Base-by-base conservation (phyloP, 2,797 vertebrate species). In the Sternotherus odoratus region DNA sequence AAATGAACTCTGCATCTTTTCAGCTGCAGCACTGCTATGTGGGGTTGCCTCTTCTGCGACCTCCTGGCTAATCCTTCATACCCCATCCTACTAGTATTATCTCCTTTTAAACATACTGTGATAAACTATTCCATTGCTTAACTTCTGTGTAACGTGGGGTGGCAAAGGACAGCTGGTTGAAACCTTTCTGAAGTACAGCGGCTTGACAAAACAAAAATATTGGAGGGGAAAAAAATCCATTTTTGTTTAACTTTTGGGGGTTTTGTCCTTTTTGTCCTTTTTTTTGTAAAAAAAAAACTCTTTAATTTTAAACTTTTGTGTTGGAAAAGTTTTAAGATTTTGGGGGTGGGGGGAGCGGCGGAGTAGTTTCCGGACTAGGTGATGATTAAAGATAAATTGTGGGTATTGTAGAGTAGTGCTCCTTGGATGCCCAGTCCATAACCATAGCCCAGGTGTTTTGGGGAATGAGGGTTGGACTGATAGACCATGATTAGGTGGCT, bases 21-120 rank as follows among this genome's bases (percentile, higher is more conserved):
- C 0, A 9, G 54, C 8, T 56, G 53, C 81, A 85, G 4, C 23
- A 3, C 43, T 3, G 66, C 83, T 2, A 83, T 48, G 81, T 77
- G 54, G 9, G 0, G 1, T 1, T 0, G 0, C 51, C 1, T 39
- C 17, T 82, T 89, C 80, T 78, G n/a, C 9, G 21, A 15, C 23
- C 43, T 21, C 48, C 80, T 2, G 91, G 24, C 3, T 85, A n/a
- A 0, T 56, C 77, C 79, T 26, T 86, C n/a, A 46, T 0, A 0
- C 43, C 57, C 33, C 36, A 63, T 56, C 36, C 13, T 43, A 46
- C 72, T 60, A 0, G 1, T 63, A 3, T 46, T 0, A 17, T 56
- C 53, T 51, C 49, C 46, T 56, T 56, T 54, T 36, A 19, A 4
- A 15, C n/a, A 28, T 54, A 10, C 13, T 74, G 16, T 28, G 43